A percentile compares a stretch with the other conserved stretches of the same genome.
phyloP scores from a whole-genome alignment of 2,797 vertebrate species.

The Scyliorhinus canicula region DNA sequence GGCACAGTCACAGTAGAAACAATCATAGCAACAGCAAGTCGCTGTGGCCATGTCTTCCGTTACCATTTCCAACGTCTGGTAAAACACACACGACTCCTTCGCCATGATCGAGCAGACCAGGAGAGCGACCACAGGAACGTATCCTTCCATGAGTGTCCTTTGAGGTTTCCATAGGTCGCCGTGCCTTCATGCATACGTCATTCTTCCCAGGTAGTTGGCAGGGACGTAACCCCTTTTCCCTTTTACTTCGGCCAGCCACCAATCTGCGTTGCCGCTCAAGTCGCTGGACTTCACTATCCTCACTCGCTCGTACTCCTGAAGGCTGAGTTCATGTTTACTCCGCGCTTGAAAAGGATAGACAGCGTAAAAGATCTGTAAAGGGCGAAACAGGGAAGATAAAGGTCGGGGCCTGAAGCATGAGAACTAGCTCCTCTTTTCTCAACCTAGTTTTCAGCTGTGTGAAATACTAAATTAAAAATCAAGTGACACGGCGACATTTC shows the following conservation, averaged over 20 bases:
- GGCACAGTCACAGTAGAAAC: background rate
- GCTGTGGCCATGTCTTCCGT: background rate
- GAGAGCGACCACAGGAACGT: no score
- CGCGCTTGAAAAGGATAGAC: constrained; percentile 90
- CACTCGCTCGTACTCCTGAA: constrained; percentile 85
- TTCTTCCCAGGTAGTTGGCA: constrained; percentile 90
- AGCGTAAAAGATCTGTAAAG: constrained; percentile 80
- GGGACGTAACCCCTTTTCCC: constrained; percentile 90
- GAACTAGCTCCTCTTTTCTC: background rate
- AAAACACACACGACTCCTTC: background rate
- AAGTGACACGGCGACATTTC: no score
- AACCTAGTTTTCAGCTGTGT: no score
- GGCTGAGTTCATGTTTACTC: constrained; percentile 83
- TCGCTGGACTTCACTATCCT: constrained; percentile 82
- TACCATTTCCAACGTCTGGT: background rate
- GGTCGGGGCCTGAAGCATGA: background rate
- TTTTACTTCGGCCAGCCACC: constrained; percentile 91
- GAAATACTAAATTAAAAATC: no score
- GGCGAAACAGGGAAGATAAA: background rate
- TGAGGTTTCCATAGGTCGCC: background rate
- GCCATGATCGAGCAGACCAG: background rate
- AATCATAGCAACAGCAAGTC: background rate
- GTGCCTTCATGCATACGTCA: constrained; percentile 78
- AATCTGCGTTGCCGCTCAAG: constrained; percentile 88
- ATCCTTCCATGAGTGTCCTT: background rate